Base-by-base conservation (phyloP, 2,113 vertebrate genomes). In the Brachyhypopomus gauderio region DNA sequence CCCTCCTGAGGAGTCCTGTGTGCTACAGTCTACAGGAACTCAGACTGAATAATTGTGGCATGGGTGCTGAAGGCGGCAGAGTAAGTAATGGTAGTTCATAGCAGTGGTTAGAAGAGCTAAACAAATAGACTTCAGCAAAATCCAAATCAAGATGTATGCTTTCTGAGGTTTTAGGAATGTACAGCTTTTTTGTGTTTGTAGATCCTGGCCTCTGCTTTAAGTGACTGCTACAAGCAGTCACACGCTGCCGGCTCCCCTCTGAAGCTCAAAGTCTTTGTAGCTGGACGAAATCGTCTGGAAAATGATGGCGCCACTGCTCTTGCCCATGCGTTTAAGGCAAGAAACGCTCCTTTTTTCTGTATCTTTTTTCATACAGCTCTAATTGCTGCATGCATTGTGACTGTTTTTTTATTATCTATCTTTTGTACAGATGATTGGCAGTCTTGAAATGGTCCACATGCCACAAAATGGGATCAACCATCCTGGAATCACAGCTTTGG, bases 381-480 rank as follows among this genome's bases (percentile, higher is more conserved):
- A 60, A 22, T 2, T 77, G 23, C 19, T 11, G 25, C 41, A 16
- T 30, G 60, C 63, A 6, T 48, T 73, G 59, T 19, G 7, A 73
- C 3, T 17, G 22, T 22, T 16, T 0, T 79, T 27, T 1, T 19
- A 7, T 8, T 30, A 52, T 14, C 45, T 14, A 12, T 52, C 12
- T 71, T 88, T 58, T 82, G 85, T 20, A 25, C 83, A 99, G 98
- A 64, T 95, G 86, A 96, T 99, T 5, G 96, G 97, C 41, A 98
- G 96, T 59, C 90, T 99, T 86, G 95, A 97, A 90, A 97, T 98
- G 83, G 94, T 99, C 41, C 94, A 99, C 81, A 97, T 99, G 96
- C 97, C 98, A 2, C 98, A 99, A 91, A 99, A 99, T 64, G 98
- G 98, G 75, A 99, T 99, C 87, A 98, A 96, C 82, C 95, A 99